A percentile compares a stretch with the other conserved stretches of the same genome.
These are phyloP conservation scores for Eremophila alpestris DNA, from an alignment of 2,797 vertebrate species.

Conservation along the genomic window DNA sequence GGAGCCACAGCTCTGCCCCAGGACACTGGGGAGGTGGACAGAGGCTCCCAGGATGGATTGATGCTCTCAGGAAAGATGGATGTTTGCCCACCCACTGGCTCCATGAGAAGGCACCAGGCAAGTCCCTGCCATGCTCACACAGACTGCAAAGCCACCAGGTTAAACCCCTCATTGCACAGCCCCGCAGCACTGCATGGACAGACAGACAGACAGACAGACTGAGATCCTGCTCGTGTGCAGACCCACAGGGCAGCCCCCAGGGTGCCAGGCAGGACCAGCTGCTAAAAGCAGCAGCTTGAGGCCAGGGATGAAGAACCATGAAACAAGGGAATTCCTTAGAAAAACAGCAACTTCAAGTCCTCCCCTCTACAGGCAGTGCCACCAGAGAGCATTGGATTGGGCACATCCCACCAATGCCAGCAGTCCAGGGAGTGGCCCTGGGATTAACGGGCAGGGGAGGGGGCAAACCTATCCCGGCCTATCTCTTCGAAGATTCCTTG, in stretches of 20 bases:
- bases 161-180: background rate
- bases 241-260: background rate
- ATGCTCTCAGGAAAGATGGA: background rate
- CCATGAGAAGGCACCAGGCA: background rate
- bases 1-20: background rate
- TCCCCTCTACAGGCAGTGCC: background rate
- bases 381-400: background rate
- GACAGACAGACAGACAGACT: fast-evolving
- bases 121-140: background rate
- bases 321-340: background rate
- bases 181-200: background rate
- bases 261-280: background rate
- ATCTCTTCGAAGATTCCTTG: too few relatives aligned
- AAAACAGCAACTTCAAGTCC: background rate
- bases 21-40: fast-evolving
- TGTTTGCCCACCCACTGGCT: background rate
- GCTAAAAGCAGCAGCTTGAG: background rate
- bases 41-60: background rate
- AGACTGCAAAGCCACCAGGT: background rate
- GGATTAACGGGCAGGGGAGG: too few relatives aligned
- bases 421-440: too few relatives aligned
- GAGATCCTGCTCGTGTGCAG: background rate
- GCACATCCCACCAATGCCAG: background rate
- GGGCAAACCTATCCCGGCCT: too few relatives aligned
- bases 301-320: background rate